phyloP scores from a whole-genome alignment of 2,113 vertebrate genomes.

The Cyphomyrus discorhynchus region DNA sequence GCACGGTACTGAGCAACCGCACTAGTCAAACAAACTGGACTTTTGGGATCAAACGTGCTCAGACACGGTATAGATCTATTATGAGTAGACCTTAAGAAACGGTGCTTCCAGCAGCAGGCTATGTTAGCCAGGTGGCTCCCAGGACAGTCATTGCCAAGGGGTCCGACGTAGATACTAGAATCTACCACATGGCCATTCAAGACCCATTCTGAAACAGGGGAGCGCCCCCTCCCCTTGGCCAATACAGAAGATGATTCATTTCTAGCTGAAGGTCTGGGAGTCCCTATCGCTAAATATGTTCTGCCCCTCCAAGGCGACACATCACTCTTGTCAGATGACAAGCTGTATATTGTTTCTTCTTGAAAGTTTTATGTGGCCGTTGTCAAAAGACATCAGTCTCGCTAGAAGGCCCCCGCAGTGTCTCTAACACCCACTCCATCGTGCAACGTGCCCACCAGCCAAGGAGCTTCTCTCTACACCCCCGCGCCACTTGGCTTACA shows the following conservation, averaged over 20 bases:
- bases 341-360: not conserved
- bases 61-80: not conserved
- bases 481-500: not conserved
- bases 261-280: not conserved
- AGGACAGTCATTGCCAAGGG: not conserved
- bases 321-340: not conserved
- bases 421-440: not conserved
- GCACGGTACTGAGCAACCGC: not conserved
- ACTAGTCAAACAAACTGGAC: not conserved
- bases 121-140: not conserved
- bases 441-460: not conserved
- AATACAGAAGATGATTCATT: not conserved
- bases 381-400: slow-evolving; percentile 4
- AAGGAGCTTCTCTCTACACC: not conserved
- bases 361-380: not conserved
- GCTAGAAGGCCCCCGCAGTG: too few species aligned
- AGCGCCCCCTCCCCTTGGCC: not conserved
- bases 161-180: not conserved
- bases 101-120: not conserved
- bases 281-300: not conserved
- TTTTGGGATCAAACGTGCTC: not conserved
- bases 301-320: not conserved
- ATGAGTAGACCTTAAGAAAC: not conserved
- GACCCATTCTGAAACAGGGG: not conserved
- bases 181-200: not conserved